Evolutionary conservation across 2,113 vertebrate species (phyloP).

Genomic region (Eptesicus fuscus): DNA sequence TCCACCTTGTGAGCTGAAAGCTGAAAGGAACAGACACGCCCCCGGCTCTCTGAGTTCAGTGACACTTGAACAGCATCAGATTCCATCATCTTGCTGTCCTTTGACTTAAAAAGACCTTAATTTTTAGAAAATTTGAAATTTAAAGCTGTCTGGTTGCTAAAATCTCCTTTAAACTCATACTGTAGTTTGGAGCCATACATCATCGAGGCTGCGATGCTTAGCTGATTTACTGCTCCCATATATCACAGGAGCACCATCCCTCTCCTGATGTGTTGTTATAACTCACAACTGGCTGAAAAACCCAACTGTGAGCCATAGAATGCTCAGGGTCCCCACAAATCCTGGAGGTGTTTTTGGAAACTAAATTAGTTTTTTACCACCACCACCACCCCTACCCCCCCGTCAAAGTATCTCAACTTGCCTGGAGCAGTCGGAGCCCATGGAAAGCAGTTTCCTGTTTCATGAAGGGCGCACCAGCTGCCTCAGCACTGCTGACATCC

Average conservation of each 20-base stretch:
- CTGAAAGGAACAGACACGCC: neutral
- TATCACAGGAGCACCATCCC: slow-evolving; percentile 71
- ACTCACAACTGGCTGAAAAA: slow-evolving; percentile 76
- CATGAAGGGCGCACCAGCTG: neutral
- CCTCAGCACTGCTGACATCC: neutral
- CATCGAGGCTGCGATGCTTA: slow-evolving; percentile 69
- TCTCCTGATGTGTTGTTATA: slow-evolving; percentile 81
- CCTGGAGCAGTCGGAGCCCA: neutral
- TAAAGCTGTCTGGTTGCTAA: slow-evolving; percentile 64
- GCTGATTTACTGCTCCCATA: slow-evolving; percentile 78
- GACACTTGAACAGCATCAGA: slow-evolving; percentile 16
- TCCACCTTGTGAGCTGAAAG: slow-evolving; percentile 25
- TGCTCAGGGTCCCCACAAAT: neutral
- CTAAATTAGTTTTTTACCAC: neutral
- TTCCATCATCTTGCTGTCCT: slow-evolving; percentile 56
- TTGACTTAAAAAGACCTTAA: slow-evolving; percentile 65
- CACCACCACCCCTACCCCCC: neutral
- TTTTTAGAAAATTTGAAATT: slow-evolving; percentile 70
- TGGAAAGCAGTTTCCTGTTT: neutral
- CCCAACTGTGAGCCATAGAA: slow-evolving; percentile 72
- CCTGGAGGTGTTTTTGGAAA: neutral
- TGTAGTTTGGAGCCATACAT: slow-evolving; percentile 78
- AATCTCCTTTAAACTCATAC: slow-evolving; percentile 73
- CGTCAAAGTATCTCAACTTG: neutral
- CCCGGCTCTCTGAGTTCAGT: neutral